Evolutionary conservation across 1,140 invertebrate species (phyloP), one percentile per base, ranked within the genome.

Genomic region (Platyura marginata): DNA sequence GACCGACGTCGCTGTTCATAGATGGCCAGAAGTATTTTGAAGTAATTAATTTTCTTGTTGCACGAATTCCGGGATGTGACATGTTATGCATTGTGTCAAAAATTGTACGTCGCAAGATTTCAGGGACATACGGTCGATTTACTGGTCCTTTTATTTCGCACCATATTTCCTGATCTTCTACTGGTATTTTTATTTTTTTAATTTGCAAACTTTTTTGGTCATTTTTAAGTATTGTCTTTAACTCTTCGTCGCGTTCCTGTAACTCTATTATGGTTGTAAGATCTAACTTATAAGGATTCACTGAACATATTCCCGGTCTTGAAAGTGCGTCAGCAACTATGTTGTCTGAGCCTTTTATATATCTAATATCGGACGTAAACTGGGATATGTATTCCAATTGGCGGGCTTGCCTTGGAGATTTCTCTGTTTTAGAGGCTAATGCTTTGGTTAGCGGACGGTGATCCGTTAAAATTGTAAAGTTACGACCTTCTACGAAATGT

Each of bases 391-490:
- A 55, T 20, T 52, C 42, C 6, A 55, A 40, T 37, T 56, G 48
- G 13, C 44, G 45, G 21, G 48, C 47, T 46, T 56, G 54, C 3
- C 60, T 45, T 10, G 52, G 49, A 43, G 41, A 42, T 44, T 58
- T 56, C 1, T 61, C 57, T 8, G 46, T 32, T 10, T 49, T 48
- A 41, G 53, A 46, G 19, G 40, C 9, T 41, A 56, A 57, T 6
- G 51, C 53, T 33, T 42, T 52, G 8, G 46, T 46, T 3, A 61
- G 45, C 6, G 55, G 57, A 47, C 59, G 55, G 39, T 59, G 58
- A 43, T 61, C 54, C 0, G 57, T 61, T 40, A 44, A 51, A 3
- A 62, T 52, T 0, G 38, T 41, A 32, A 59, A 51, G 13, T 45
- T 6, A 23, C 47, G 33, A 3, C 48, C 54, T 47, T 62, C 56